phyloP scores from a whole-genome alignment of 2,888 invertebrate species.

The Uropetala carovei region DNA sequence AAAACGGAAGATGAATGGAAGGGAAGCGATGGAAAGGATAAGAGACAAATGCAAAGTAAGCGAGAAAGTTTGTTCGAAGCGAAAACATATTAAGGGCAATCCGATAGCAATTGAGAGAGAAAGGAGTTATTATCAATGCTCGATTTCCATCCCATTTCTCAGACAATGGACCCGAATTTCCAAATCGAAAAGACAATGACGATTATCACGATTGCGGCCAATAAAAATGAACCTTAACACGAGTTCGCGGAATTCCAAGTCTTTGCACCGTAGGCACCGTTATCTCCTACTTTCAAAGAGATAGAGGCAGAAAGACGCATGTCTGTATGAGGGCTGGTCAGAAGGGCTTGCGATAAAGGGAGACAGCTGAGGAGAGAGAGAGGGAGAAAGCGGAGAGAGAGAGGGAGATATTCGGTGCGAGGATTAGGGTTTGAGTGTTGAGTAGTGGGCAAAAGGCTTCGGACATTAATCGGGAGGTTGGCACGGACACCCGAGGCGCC shows the following conservation, averaged over 20 bases:
- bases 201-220: not conserved
- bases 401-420: too few species aligned
- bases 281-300: not conserved
- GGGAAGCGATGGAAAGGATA: too few species aligned
- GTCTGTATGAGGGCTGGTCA: not conserved
- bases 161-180: not conserved
- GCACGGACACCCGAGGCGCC: slow-evolving; percentile 3
- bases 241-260: not conserved
- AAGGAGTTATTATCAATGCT: not conserved
- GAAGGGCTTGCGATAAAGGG: too few species aligned
- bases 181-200: not conserved
- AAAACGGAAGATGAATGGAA: too few species aligned
- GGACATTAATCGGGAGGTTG: slow-evolving; percentile 50
- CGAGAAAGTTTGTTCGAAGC: too few species aligned
- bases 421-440: not conserved
- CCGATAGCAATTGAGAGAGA: not conserved
- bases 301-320: not conserved
- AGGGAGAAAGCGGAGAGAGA: not conserved
- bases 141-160: not conserved
- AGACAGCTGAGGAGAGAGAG: too few species aligned
- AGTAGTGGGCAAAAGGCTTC: slow-evolving; percentile 18
- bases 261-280: not conserved
- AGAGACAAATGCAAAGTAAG: too few species aligned
- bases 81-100: too few species aligned
- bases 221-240: not conserved